Evolutionary conservation across 2,888 invertebrate genomes (phyloP).

Genomic region (Xylota sylvarum): DNA sequence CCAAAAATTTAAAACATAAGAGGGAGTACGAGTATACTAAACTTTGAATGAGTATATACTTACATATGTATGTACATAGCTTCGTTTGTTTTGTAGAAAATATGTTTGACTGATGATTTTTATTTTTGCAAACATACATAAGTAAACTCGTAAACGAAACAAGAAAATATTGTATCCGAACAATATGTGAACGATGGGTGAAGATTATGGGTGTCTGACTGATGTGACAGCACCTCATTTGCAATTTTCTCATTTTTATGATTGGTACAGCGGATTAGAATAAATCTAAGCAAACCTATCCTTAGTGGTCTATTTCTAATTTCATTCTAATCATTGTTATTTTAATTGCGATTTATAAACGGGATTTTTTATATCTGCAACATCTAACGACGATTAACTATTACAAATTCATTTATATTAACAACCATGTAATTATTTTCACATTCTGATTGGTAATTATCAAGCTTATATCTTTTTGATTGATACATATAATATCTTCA

Average conservation of each 20-base stretch:
- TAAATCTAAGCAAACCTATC: too few relatives aligned
- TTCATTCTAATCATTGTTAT: too few relatives aligned
- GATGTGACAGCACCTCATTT: too few relatives aligned
- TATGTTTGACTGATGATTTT: not conserved
- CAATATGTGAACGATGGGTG: not conserved
- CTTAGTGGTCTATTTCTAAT: too few relatives aligned
- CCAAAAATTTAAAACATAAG: constrained; percentile 1
- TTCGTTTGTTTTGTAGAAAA: not conserved
- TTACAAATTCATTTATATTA: not conserved
- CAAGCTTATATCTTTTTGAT: not conserved
- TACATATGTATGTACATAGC: not conserved
- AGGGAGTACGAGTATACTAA: too few relatives aligned
- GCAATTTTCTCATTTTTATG: too few relatives aligned
- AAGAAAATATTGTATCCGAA: not conserved
- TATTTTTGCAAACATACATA: not conserved
- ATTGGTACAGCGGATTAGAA: too few relatives aligned
- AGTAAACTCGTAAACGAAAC: not conserved
- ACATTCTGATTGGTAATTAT: not conserved
- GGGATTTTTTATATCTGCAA: not conserved
- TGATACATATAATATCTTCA: not conserved
- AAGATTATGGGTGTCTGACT: not conserved
- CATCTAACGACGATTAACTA: not conserved
- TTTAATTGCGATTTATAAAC: not conserved
- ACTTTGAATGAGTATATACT: not conserved
- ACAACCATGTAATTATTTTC: not conserved